phyloP scores from a whole-genome alignment of 2,888 invertebrate species.

The Priocnemis perturbator region DNA sequence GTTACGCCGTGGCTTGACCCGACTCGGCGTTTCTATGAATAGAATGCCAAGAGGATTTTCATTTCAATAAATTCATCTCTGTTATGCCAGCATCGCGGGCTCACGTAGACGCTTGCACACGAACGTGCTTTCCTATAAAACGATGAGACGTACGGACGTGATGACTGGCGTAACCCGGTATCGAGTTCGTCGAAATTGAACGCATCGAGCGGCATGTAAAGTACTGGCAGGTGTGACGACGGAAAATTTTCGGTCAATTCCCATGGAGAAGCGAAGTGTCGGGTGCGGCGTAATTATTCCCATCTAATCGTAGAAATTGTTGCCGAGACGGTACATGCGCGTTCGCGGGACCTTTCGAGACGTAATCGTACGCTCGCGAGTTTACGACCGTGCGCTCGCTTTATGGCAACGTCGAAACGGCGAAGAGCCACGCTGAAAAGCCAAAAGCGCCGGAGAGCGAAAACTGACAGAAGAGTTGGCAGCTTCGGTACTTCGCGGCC shows the following conservation, averaged over 20 bases:
- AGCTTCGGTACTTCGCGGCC: constrained; percentile 20
- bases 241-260: too few species aligned
- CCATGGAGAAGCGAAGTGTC: too few species aligned
- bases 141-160: constrained; percentile 17
- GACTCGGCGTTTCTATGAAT: constrained; percentile 20
- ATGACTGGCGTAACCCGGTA: too few species aligned
- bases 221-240: too few species aligned
- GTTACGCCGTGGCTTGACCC: constrained; percentile 39
- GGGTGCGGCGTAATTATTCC: too few species aligned
- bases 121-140: not conserved
- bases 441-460: constrained; percentile 29
- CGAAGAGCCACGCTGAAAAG: constrained; percentile 15
- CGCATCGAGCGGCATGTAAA: too few species aligned
- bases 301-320: not conserved
- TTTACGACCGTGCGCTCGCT: constrained; percentile 40
- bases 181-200: too few species aligned
- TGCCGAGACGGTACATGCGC: not conserved
- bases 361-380: constrained; percentile 51
- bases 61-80: constrained; percentile 36
- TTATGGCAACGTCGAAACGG: too few species aligned
- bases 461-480: constrained; percentile 26
- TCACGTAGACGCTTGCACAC: too few species aligned
- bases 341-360: not conserved
- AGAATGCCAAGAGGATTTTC: constrained; percentile 24
- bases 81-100: constrained; percentile 21